phyloP scores from a whole-genome alignment of 23 tunicate species.

The Pegea sp. region DNA sequence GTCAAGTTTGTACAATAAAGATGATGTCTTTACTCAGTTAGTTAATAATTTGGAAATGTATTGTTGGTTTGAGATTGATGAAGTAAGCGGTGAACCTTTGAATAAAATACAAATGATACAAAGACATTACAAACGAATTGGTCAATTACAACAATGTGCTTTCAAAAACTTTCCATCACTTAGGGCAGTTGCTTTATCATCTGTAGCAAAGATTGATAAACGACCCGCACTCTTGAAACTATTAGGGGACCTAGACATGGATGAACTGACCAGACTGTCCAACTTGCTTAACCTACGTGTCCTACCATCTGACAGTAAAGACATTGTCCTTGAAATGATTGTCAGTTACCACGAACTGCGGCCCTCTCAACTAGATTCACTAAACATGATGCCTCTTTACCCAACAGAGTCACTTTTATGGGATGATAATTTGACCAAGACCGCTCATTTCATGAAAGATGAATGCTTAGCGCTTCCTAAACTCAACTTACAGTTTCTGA shows the following conservation, averaged over 20 bases:
- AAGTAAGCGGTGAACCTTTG: slow-evolving; percentile 75
- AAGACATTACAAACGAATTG: slow-evolving; percentile 68
- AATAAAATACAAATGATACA: slow-evolving; percentile 74
- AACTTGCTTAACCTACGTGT: slow-evolving; percentile 20
- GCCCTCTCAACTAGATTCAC: slow-evolving; percentile 80
- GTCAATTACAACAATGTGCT: slow-evolving; percentile 48
- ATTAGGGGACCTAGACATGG: slow-evolving; percentile 11
- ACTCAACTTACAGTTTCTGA: slow-evolving; percentile 83
- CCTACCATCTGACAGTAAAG: slow-evolving; percentile 28
- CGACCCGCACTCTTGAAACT: slow-evolving; percentile 30
- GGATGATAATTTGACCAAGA: slow-evolving; percentile 92
- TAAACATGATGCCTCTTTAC: slow-evolving; percentile 76
- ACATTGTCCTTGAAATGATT: slow-evolving; percentile 50
- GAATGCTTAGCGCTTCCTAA: slow-evolving; percentile 84
- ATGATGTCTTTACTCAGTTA: slow-evolving; percentile 86
- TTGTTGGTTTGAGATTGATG: slow-evolving; percentile 86
- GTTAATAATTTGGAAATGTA: slow-evolving; percentile 55
- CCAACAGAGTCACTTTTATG: slow-evolving; percentile 92
- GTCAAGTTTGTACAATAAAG: slow-evolving; percentile 49
- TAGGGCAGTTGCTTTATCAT: slow-evolving; percentile 34
- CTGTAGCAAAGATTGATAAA: slow-evolving; percentile 52
- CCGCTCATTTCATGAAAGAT: slow-evolving; percentile 63
- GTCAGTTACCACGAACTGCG: slow-evolving; percentile 53
- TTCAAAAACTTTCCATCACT: slow-evolving; percentile 58
- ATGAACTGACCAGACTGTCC: slow-evolving; percentile 32